Base-by-base conservation (phyloP, 2,797 vertebrate genomes). In the Gouania willdenowi region DNA sequence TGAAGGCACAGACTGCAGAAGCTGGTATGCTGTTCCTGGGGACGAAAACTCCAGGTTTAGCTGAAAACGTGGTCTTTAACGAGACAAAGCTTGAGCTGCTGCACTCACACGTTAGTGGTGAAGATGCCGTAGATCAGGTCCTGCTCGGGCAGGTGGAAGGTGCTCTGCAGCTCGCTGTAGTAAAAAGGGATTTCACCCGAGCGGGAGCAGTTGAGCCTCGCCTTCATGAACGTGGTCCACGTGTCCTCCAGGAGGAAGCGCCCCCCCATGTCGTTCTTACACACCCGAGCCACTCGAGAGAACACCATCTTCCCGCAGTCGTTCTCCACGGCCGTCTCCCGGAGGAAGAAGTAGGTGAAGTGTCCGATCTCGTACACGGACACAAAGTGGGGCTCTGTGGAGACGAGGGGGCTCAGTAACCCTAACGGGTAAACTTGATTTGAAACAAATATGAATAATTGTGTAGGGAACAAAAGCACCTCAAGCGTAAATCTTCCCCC, bases 161-260 rank as follows among this genome's bases (percentile, higher is more conserved):
- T 95, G 76, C 91, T 92, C 83, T 97, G 95, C 55, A 98, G 88
- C 72, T 98, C 94, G 2, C 95, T 88, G 81, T 94, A 98, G 75
- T 94, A 94, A 71, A 98, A 97, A 0, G 94, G 93, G 46, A 95
- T 92, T 61, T 98, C 94, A 11, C 95, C 95, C 0, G 95, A 93
- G 18, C 91, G 91, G 6, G 95, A 97, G 69, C 95, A 98, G 87
- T 98, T 98, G 26, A 98, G 83, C 0, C 95, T 88, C 1, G 94
- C 93, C 78, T 98, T 98, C 93, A 95, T 98, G 75, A 97, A 98
- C 1, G 95, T 98, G 41, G 95, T 98, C 95, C 95, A 98, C 0
- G 95, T 97, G 75, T 97, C 95, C 48, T 97, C 95, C 49, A 98
- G 52, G 6, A 98, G 89, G 20, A 98, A 98, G 1, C 94, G 91